These are phyloP conservation scores for Conomelus anceps DNA, from an alignment of 2,888 invertebrate species.

Conservation along the genomic window DNA sequence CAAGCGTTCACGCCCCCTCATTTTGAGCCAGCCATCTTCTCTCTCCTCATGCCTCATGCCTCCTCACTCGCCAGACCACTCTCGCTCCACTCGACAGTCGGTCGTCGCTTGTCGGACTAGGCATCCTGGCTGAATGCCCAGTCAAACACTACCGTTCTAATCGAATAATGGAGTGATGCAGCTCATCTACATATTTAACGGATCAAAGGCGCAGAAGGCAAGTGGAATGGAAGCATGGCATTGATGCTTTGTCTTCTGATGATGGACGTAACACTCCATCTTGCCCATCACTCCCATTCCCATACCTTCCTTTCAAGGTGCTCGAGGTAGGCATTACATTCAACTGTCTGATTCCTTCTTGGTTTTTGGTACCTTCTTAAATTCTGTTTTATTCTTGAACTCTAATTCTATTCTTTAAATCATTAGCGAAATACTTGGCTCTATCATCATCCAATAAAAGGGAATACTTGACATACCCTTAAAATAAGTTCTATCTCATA, in stretches of 20 bases:
- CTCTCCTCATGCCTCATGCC: not conserved
- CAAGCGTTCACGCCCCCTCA: not conserved
- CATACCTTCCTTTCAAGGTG: not conserved
- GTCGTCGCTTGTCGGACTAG: not conserved
- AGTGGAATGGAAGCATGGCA: not conserved
- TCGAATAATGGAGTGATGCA: not conserved
- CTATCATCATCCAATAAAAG: too few species aligned
- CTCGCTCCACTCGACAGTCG: not conserved
- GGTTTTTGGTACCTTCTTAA: too few species aligned
- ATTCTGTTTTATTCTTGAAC: too few species aligned
- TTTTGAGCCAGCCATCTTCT: too few species aligned
- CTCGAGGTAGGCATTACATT: too few species aligned
- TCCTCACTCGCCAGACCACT: not conserved
- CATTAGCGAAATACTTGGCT: too few species aligned
- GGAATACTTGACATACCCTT: too few species aligned
- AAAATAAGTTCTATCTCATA: too few species aligned
- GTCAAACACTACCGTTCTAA: too few species aligned
- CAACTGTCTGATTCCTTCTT: too few species aligned
- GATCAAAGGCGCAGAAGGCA: not conserved
- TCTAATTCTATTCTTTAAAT: too few species aligned
- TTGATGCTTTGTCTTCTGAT: not conserved
- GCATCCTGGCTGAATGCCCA: not conserved
- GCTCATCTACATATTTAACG: not conserved
- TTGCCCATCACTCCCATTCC: not conserved
- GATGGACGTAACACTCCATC: not conserved